phyloP scores from a whole-genome alignment of 1,140 invertebrate species.

The Helicoverpa zea region DNA sequence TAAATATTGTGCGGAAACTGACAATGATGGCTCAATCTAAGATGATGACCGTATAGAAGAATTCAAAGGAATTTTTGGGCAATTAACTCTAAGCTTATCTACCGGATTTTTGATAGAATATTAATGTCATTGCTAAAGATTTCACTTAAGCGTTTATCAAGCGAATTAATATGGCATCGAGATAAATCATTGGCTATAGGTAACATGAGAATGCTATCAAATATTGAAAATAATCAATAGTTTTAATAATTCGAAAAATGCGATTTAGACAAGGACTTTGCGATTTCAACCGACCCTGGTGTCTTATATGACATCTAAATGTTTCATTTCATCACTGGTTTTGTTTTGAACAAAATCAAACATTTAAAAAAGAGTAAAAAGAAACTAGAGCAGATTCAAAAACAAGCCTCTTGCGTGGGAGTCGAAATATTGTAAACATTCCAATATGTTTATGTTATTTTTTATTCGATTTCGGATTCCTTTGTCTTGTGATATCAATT shows the following conservation, averaged over 20 bases:
- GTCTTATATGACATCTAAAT: conserved; percentile 23
- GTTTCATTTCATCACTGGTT: conserved; percentile 16
- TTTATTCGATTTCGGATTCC: conserved; percentile 12
- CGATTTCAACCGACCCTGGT: conserved; percentile 21
- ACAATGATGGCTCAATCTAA: conserved; percentile 28
- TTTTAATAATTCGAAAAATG: conserved; percentile 17
- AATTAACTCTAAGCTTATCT: conserved; percentile 23
- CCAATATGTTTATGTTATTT: conserved; percentile 52
- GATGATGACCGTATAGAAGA: conserved; percentile 32
- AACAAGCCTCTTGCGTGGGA: conserved; percentile 66
- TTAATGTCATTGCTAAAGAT: conserved; percentile 44
- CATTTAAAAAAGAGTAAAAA: conserved; percentile 45
- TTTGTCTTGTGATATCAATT: conserved; percentile 29
- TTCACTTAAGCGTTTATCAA: conserved; percentile 31
- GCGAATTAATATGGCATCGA: conserved; percentile 46
- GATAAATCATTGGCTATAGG: conserved; percentile 10
- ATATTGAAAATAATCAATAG: neutral
- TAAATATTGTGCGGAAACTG: conserved; percentile 35
- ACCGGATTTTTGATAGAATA: conserved; percentile 29
- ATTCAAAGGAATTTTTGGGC: conserved; percentile 15
- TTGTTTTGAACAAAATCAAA: conserved; percentile 29
- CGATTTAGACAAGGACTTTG: neutral
- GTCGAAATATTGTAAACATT: conserved; percentile 57
- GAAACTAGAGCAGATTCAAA: conserved; percentile 64
- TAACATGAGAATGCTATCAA: conserved; percentile 3